phyloP scores from a whole-genome alignment of 2,888 invertebrate species.

The Catocala nupta region DNA sequence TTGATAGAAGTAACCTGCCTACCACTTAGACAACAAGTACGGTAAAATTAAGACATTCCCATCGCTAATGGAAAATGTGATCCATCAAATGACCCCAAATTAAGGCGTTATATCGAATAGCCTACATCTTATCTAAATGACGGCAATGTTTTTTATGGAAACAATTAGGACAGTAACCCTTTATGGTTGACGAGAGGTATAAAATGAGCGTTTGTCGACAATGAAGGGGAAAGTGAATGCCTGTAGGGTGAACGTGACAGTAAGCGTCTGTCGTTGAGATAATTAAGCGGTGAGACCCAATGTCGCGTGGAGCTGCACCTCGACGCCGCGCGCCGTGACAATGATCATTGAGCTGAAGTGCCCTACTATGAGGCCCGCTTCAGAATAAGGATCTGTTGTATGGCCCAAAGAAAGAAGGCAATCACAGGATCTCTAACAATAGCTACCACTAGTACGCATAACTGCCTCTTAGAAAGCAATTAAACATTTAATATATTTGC shows the following conservation, averaged over 20 bases:
- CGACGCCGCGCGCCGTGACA: conserved; percentile 64
- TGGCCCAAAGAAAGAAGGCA: conserved; percentile 48
- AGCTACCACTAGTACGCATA: neutral
- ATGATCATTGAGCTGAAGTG: conserved; percentile 76
- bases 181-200: conserved; percentile 55
- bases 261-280: conserved; percentile 64
- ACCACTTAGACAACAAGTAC: conserved; percentile 74
- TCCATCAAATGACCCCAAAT: conserved; percentile 77
- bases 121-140: conserved; percentile 70
- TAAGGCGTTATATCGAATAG: conserved; percentile 63
- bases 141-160: conserved; percentile 68
- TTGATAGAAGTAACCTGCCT: conserved; percentile 74
- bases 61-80: conserved; percentile 78
- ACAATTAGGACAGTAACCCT: conserved; percentile 63
- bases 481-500: neutral
- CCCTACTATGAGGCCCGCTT: conserved; percentile 67
- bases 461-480: neutral
- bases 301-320: conserved; percentile 59
- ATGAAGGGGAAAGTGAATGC: conserved; percentile 54
- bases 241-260: conserved; percentile 58
- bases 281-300: conserved; percentile 67
- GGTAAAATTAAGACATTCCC: conserved; percentile 76
- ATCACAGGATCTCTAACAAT: neutral
- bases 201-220: conserved; percentile 57
- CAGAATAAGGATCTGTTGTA: conserved; percentile 57